Percentiles rank a stretch among this genome's conserved stretches.
Conservation (phyloP, 2,113 vertebrate genomes). For the Irena cyanogastra region DNA sequence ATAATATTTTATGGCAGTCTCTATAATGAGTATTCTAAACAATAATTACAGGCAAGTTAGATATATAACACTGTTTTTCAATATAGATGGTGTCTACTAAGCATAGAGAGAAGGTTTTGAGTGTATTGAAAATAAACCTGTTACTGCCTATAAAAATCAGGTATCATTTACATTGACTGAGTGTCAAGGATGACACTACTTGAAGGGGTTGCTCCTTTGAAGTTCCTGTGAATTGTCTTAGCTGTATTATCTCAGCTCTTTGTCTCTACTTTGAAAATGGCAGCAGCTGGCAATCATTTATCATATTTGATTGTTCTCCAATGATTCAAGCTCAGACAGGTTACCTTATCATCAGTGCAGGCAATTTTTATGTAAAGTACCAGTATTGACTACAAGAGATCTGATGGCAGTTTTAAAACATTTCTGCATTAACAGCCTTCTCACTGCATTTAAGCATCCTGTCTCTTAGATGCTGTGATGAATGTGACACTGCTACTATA, state of each 20-base stretch:
- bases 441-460: slow-evolving; percentile 59
- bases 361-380: slow-evolving; percentile 75
- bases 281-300: slow-evolving; percentile 63
- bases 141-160: background rate
- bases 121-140: background rate
- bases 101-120: background rate
- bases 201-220: background rate
- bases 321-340: slow-evolving; percentile 60
- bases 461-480: slow-evolving; percentile 52
- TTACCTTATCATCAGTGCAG: slow-evolving; percentile 57
- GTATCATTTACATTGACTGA: background rate
- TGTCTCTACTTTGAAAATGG: slow-evolving; percentile 55
- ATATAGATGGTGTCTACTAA: background rate
- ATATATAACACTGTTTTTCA: background rate
- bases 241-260: slow-evolving; percentile 44
- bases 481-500: slow-evolving; percentile 57
- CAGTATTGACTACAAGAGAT: slow-evolving; percentile 65
- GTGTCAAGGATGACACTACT: background rate
- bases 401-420: slow-evolving; percentile 70
- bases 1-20: background rate
- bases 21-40: background rate
- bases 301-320: slow-evolving; percentile 68
- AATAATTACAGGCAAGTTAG: background rate
- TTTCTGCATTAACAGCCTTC: slow-evolving; percentile 71
- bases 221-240: slow-evolving; percentile 31